These are phyloP conservation scores for Psittacara wagleri DNA, from an alignment of 2,113 vertebrate species.

Conservation along the genomic window DNA sequence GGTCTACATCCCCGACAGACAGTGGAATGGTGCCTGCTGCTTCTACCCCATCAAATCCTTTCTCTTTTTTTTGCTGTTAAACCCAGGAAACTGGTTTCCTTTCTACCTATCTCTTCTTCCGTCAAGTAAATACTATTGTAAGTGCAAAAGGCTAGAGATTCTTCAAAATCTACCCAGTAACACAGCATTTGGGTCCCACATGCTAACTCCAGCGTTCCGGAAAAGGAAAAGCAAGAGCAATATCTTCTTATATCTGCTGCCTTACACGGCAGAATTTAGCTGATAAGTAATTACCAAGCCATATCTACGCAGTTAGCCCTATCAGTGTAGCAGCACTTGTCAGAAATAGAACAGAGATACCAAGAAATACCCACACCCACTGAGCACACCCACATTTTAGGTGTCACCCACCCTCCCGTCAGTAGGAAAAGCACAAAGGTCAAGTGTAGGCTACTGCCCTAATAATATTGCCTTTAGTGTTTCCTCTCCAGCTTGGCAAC, in stretches of 20 bases:
- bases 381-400: not conserved
- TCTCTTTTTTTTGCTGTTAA: not conserved
- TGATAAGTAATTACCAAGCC: not conserved
- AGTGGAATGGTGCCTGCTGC: not conserved
- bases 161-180: not conserved
- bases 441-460: not conserved
- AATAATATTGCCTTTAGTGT: not conserved
- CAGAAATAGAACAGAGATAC: slow-evolving; percentile 22
- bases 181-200: not conserved
- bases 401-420: not conserved
- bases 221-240: slow-evolving; percentile 1
- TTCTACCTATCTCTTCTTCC: not conserved
- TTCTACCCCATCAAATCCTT: not conserved
- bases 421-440: not conserved
- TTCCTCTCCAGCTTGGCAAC: not conserved
- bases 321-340: not conserved
- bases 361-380: not conserved
- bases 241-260: not conserved
- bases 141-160: not conserved
- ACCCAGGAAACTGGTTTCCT: not conserved
- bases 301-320: not conserved
- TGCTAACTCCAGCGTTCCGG: not conserved
- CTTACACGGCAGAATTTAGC: not conserved
- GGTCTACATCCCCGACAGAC: not conserved
- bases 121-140: not conserved